These are phyloP conservation scores for Chinchilla lanigera DNA, from an alignment of 2,113 vertebrate species.

Conservation along the genomic window DNA sequence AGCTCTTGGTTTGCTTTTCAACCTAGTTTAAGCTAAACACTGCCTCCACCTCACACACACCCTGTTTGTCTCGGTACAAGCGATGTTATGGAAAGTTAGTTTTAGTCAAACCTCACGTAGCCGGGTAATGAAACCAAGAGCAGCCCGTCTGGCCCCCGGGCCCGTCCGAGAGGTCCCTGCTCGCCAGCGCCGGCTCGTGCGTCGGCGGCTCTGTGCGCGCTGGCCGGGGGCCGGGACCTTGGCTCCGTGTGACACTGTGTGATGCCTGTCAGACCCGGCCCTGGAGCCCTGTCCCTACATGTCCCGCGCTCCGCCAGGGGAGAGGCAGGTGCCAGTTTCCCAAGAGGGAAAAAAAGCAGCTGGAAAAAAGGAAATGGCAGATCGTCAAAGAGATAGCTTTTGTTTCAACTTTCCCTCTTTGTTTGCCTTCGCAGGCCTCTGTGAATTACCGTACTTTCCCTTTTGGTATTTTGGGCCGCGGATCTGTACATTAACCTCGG, in stretches of 20 bases:
- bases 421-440: constrained; percentile 67
- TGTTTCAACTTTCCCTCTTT: constrained; percentile 74
- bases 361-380: constrained; percentile 70
- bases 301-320: constrained; percentile 31
- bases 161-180: constrained; percentile 67
- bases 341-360: constrained; percentile 58
- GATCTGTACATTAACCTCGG: constrained; percentile 24
- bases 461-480: constrained; percentile 66
- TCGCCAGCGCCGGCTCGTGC: constrained; percentile 74
- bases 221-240: constrained; percentile 20
- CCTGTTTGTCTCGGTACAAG: constrained; percentile 68
- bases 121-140: constrained; percentile 74
- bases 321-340: constrained; percentile 66
- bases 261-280: constrained; percentile 55
- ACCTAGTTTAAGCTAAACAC: constrained; percentile 63
- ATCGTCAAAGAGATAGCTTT: constrained; percentile 74
- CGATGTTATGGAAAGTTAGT: constrained; percentile 74
- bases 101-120: constrained; percentile 75
- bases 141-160: constrained; percentile 37
- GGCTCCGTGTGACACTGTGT: constrained; percentile 19
- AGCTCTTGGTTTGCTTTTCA: constrained; percentile 46
- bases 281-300: constrained; percentile 62
- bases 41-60: background rate
- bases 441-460: constrained; percentile 70
- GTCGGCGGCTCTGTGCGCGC: constrained; percentile 49